Conservation (phyloP, 2,888 invertebrate species). For the Andricus curvator region DNA sequence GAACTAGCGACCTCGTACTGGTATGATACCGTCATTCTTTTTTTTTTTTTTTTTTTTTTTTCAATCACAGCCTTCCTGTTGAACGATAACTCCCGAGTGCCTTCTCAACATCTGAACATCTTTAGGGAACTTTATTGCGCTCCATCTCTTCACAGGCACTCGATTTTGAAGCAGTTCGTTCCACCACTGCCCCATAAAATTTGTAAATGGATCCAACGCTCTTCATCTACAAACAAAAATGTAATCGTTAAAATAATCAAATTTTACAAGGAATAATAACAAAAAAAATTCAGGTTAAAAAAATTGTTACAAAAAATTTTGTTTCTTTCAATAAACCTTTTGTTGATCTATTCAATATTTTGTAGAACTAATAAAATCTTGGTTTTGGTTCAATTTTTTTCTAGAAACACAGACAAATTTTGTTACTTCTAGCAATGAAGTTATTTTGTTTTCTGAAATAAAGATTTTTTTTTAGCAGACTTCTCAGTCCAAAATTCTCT, state of each 20-base stretch:
- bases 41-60: slow-evolving; percentile 62
- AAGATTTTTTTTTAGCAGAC: too few relatives aligned
- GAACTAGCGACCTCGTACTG: slow-evolving; percentile 82
- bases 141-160: slow-evolving; percentile 1
- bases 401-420: too few relatives aligned
- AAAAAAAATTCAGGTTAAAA: too few relatives aligned
- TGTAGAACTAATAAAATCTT: too few relatives aligned
- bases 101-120: neutral
- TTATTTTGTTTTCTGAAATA: too few relatives aligned
- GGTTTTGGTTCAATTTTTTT: too few relatives aligned
- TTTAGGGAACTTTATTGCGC: slow-evolving; percentile 15
- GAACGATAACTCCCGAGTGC: neutral
- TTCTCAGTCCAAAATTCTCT: too few relatives aligned
- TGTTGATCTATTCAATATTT: too few relatives aligned
- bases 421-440: too few relatives aligned
- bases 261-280: neutral
- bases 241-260: neutral
- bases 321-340: too few relatives aligned
- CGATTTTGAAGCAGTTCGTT: neutral
- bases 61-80: slow-evolving; percentile 28
- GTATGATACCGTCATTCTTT: slow-evolving; percentile 81
- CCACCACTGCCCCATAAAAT: neutral
- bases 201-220: neutral
- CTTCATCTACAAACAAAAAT: neutral
- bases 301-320: too few relatives aligned